Evolutionary conservation across 2,797 vertebrate species (phyloP), one percentile per base, ranked within the genome.

Genomic region (Rhabdomys pumilio): DNA sequence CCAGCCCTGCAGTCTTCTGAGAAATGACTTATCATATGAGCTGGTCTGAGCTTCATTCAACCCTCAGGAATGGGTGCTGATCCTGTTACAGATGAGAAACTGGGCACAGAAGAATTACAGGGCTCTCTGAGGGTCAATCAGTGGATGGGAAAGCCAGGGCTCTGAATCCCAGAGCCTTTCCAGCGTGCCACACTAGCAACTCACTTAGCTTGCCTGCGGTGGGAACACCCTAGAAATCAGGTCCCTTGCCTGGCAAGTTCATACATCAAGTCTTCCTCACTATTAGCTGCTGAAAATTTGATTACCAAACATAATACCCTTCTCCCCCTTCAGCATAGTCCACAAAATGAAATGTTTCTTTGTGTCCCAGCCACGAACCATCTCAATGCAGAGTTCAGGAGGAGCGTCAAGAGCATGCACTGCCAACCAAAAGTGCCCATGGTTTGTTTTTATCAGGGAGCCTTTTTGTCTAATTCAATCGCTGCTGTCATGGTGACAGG

Each of bases 391-490:
- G 97, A 98, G 96, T 98, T 98, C 97, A 96, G 91, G 96, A 95
- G 97, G 53, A 26, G 79, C 0, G 0, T 34, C 26, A 73, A 69
- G n/a, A 92, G 73, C 14, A 83, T 67, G 96, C 75, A 90, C 91
- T 96, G 72, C 98, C 97, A 96, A 97, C 94, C 89, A 91, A 96
- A 97, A 91, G 65, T 31, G 57, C 96, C 87, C 91, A 91, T 79
- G 96, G 96, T 98, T 97, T 96, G 93, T 97, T 97, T 97, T 92
- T 96, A 97, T 96, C 90, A 90, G 87, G 84, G 90, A 95, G 97
- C 94, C 91, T 97, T 98, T 95, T 98, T 97, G 98, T 98, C 97
- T 97, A 82, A 98, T 97, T 97, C 97, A 94, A 96, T 96, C 96
- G 97, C 91, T 89, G 79, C 95, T 95, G 93, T 93, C 97, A 96